Evolutionary conservation across 2,888 invertebrate genomes (phyloP), one percentile per base, ranked within the genome.

Genomic region (Steinernema hermaphroditum): DNA sequence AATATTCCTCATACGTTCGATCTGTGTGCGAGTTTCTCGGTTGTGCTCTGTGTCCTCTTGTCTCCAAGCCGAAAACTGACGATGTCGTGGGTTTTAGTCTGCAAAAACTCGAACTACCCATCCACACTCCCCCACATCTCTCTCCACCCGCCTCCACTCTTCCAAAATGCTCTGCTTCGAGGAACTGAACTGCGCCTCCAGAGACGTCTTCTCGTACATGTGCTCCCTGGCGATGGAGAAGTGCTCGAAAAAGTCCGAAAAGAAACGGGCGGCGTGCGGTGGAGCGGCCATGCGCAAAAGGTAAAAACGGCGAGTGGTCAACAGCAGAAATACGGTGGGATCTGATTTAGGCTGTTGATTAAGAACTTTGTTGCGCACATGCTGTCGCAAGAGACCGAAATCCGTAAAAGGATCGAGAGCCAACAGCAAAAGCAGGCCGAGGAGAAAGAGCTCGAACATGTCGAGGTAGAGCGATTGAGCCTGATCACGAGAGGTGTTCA

Each of bases 201-300:
- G 54, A 14, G 54, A 54, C 37, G 24, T 72, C 37, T 78, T 75
- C 44, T 80, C 80, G 27, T 79, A 80, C 50, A 75, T 79, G 79
- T 79, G 79, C 72, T 74, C 69, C 29, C 68, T 79, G 71, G 79
- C 79, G 27, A 75, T 79, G 74, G 74, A 80, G 71, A 79, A 79
- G 71, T 79, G 79, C 50, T 76, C 81, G 24, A 80, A 80, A 44
- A 82, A 82, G 72, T 77, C 79, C 19, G 79, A 79, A 70, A 79
- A 79, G 70, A 79, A 79, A 72, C 81, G 82, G 50, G 79, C 79
- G 24, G 76, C 79, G 19, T 81, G 81, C 62, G 79, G 79, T 19
- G 79, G 79, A 49, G 79, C 79, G 49, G 79, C 79, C n/a, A 79
- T 79, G 79, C 72, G 79, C 22, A 79, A 79, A 74, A 74, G 79